These are phyloP conservation scores for Smutsia gigantea DNA, from an alignment of 2,797 vertebrate species.

Conservation along the genomic window DNA sequence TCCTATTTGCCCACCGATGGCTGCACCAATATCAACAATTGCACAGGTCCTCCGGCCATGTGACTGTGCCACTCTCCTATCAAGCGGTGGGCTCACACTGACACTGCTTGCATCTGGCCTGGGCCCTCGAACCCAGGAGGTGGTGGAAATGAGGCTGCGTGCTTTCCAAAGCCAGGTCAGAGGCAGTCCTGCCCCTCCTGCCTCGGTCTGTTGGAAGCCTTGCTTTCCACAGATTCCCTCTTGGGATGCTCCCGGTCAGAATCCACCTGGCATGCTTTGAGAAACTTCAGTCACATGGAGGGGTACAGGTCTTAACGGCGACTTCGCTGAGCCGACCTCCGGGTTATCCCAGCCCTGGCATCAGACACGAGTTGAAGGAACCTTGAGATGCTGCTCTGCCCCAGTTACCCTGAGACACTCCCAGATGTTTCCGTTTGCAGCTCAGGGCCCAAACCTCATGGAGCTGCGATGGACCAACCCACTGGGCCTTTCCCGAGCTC, in stretches of 20 bases:
- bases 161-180: not conserved
- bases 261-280: not conserved
- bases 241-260: not conserved
- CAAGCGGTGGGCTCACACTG: not conserved
- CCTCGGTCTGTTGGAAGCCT: not conserved
- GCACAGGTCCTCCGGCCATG: not conserved
- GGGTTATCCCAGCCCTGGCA: rapidly evolving
- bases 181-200: not conserved
- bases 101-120: not conserved
- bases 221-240: rapidly evolving
- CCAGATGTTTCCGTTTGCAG: not conserved
- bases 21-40: not conserved
- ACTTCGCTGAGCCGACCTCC: not conserved
- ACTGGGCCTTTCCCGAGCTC: not conserved
- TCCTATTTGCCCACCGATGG: not conserved
- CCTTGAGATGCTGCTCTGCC: not conserved
- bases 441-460: not conserved
- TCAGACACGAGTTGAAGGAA: not conserved
- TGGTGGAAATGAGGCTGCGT: rapidly evolving
- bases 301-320: not conserved
- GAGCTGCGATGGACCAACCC: not conserved
- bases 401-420: not conserved
- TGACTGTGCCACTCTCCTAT: not conserved
- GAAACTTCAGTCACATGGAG: not conserved
- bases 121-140: not conserved